Conservation (phyloP, 2,797 vertebrate genomes). For the Mormyrus proboscirostris region DNA sequence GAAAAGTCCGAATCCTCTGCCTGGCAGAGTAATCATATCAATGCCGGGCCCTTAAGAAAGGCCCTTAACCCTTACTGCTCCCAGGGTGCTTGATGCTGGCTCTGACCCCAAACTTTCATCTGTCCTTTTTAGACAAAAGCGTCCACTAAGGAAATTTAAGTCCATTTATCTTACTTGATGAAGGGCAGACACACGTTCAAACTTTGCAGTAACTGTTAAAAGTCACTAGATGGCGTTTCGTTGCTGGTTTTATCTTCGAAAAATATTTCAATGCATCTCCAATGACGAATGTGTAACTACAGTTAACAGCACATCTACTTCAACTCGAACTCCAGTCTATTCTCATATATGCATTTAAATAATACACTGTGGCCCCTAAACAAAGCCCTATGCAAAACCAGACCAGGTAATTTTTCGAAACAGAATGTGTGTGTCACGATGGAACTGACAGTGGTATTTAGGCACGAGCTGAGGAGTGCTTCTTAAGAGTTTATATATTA, state of each 20-base stretch:
- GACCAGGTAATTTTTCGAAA: neutral
- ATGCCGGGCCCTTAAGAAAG: neutral
- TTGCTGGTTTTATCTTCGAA: neutral
- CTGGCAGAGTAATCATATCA: neutral
- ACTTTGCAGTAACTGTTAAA: neutral
- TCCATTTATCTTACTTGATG: neutral
- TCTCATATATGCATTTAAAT: neutral
- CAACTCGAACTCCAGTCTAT: neutral
- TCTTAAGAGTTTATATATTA: neutral
- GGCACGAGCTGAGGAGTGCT: neutral
- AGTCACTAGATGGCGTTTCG: conserved; percentile 1
- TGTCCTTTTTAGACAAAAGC: neutral
- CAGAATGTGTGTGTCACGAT: neutral
- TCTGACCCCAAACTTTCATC: neutral
- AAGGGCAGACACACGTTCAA: neutral
- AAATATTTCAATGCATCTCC: neutral
- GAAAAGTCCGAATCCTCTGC: neutral
- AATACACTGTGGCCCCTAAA: neutral
- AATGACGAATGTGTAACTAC: neutral
- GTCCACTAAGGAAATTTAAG: neutral
- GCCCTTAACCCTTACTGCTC: neutral
- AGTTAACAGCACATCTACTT: neutral
- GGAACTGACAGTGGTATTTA: neutral
- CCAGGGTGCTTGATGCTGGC: neutral
- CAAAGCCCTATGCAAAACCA: neutral